Evolutionary conservation across 2,888 invertebrate genomes (phyloP).

Genomic region (Allacma fusca): DNA sequence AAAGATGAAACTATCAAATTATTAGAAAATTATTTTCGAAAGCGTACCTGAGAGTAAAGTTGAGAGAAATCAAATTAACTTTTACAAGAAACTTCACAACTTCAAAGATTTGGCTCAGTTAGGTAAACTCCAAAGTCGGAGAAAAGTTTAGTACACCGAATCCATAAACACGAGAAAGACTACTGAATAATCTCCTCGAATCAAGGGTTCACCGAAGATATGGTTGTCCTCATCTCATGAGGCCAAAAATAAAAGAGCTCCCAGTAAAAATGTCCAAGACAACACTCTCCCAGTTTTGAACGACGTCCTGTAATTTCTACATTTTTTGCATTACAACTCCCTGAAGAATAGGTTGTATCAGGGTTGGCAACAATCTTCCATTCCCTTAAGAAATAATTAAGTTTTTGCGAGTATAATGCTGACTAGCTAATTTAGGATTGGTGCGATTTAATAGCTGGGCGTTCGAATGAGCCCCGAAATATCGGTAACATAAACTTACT

Average conservation of each 20-base stretch:
- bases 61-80: neutral
- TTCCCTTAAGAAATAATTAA: constrained; percentile 5
- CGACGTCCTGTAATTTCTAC: constrained; percentile 18
- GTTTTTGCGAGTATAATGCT: neutral
- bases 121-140: neutral
- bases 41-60: neutral
- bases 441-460: neutral
- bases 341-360: neutral
- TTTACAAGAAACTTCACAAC: neutral
- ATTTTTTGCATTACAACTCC: constrained; percentile 5
- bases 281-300: constrained; percentile 23
- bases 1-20: too few relatives aligned
- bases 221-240: constrained; percentile 43
- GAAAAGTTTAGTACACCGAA: constrained; percentile 23
- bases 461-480: neutral
- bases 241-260: constrained; percentile 54
- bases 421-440: neutral
- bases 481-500: neutral
- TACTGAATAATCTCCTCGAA: constrained; percentile 44
- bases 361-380: constrained; percentile 20
- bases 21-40: neutral
- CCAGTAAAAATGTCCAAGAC: constrained; percentile 39
- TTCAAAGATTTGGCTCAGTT: neutral
- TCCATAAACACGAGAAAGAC: constrained; percentile 37
- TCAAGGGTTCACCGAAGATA: constrained; percentile 45